These are phyloP conservation scores for Varanus salvator DNA, from an alignment of 2,113 vertebrate genomes.

Conservation along the genomic window DNA sequence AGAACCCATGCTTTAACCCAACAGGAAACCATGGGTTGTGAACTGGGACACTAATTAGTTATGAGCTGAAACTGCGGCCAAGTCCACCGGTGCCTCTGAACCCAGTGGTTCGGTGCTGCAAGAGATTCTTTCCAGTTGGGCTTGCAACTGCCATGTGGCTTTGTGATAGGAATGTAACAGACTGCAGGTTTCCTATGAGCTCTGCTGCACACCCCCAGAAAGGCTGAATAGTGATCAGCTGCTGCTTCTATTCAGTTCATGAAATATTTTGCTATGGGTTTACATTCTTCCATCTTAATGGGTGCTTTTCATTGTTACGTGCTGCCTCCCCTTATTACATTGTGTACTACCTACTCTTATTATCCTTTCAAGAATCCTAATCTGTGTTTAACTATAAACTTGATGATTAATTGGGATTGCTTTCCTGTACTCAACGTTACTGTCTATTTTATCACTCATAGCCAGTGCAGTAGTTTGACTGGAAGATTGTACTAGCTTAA, in stretches of 20 bases:
- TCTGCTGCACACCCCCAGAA: not conserved
- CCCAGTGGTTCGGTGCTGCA: not conserved
- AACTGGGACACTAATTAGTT: not conserved
- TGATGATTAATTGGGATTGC: not conserved
- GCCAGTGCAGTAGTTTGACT: not conserved
- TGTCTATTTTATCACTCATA: not conserved
- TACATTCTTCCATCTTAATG: not conserved
- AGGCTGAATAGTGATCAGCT: not conserved
- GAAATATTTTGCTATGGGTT: not conserved
- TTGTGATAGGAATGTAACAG: not conserved
- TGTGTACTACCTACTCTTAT: not conserved
- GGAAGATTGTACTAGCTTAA: not conserved
- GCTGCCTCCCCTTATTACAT: not conserved
- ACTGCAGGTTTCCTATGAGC: not conserved
- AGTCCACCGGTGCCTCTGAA: not conserved
- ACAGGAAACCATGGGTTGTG: too few species aligned
- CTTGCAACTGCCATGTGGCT: not conserved
- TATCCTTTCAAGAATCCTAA: not conserved
- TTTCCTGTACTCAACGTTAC: not conserved
- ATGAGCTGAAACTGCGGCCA: not conserved
- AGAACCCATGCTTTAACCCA: too few species aligned
- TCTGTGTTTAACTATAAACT: not conserved
- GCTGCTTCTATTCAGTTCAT: not conserved
- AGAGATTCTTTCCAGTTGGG: not conserved
- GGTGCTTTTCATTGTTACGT: not conserved